These are phyloP conservation scores for Sibirionetta formosa DNA, from an alignment of 2,797 vertebrate species.

Conservation along the genomic window DNA sequence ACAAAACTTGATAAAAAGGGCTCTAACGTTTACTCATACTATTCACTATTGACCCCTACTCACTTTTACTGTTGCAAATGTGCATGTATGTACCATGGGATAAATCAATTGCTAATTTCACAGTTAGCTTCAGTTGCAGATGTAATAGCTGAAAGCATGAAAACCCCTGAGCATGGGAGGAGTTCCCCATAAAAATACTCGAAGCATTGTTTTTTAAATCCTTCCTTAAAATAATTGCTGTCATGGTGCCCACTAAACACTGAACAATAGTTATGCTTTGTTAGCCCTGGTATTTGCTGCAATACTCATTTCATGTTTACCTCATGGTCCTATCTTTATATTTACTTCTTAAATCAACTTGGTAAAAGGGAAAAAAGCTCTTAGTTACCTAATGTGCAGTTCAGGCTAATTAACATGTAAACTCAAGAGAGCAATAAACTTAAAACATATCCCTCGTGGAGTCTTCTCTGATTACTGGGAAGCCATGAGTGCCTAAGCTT, in stretches of 20 bases:
- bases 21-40: neutral
- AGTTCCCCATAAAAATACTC: slow-evolving; percentile 29
- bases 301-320: neutral
- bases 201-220: slow-evolving; percentile 47
- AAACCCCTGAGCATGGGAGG: slow-evolving; percentile 63
- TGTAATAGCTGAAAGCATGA: slow-evolving; percentile 40
- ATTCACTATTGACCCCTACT: neutral
- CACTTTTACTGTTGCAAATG: neutral
- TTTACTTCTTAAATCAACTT: neutral
- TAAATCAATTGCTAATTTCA: slow-evolving; percentile 61
- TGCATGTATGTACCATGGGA: neutral
- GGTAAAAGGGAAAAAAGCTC: neutral
- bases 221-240: slow-evolving; percentile 39
- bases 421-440: neutral
- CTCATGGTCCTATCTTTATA: neutral
- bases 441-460: neutral
- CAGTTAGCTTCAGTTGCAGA: slow-evolving; percentile 50
- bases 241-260: slow-evolving; percentile 31
- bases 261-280: neutral
- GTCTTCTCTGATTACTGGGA: neutral
- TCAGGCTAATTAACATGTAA: neutral
- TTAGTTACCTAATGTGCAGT: neutral
- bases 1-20: neutral
- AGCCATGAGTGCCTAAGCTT: neutral
- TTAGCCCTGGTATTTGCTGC: neutral